Conservation (phyloP, 2,113 vertebrate species). For the Sorex araneus region DNA sequence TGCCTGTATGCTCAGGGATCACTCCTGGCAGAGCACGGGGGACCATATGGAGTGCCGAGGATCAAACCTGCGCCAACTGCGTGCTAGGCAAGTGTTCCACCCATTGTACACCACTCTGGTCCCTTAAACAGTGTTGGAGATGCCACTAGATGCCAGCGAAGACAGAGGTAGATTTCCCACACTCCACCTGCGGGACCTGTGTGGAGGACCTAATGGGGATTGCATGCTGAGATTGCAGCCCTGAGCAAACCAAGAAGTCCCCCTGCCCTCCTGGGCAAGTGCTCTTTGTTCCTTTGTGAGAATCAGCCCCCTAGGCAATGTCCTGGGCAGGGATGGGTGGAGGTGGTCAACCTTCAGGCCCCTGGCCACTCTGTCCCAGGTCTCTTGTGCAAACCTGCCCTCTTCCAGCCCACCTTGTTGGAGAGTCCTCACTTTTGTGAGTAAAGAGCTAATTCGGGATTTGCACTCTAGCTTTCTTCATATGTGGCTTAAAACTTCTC, state of each 20-base stretch:
- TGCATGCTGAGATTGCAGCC: accelerated
- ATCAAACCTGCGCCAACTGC: too few relatives aligned
- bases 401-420: too few relatives aligned
- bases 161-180: background rate
- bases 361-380: accelerated
- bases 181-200: accelerated
- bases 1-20: too few relatives aligned
- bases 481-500: background rate
- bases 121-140: background rate
- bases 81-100: too few relatives aligned
- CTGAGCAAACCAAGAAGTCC: background rate
- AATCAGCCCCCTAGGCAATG: accelerated
- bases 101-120: too few relatives aligned
- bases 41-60: too few relatives aligned
- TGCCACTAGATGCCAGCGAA: background rate
- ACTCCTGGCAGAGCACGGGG: too few relatives aligned
- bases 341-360: background rate
- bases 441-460: background rate
- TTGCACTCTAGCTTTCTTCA: background rate
- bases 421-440: background rate
- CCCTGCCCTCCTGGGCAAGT: background rate
- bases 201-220: background rate
- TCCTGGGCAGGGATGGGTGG: too few relatives aligned
- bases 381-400: too few relatives aligned
- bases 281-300: accelerated